phyloP scores from a whole-genome alignment of 2,113 vertebrate genomes.

The Chaetorhynchus papuensis region DNA sequence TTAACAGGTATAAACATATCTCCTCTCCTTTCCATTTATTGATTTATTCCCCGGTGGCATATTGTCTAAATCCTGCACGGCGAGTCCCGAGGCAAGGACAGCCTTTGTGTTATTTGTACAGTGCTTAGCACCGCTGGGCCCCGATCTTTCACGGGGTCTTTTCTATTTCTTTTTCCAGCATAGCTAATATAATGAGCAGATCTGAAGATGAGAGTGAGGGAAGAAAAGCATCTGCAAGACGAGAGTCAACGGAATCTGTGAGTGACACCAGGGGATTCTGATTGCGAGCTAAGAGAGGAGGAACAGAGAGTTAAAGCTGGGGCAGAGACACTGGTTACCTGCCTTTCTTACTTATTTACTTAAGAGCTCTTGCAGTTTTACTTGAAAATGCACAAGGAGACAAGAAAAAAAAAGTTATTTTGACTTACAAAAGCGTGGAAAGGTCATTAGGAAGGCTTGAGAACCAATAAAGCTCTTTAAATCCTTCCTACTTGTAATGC shows the following conservation, averaged over 20 bases:
- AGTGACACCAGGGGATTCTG: background rate
- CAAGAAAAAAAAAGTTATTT: conserved; percentile 30
- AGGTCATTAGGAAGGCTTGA: conserved; percentile 62
- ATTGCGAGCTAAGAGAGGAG: background rate
- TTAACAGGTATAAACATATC: conserved; percentile 38
- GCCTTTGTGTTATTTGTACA: conserved; percentile 60
- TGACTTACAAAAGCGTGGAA: conserved; percentile 45
- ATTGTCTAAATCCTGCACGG: conserved; percentile 30
- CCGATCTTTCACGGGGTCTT: background rate
- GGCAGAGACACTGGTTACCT: background rate
- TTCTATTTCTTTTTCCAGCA: conserved; percentile 22
- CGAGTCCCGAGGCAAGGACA: conserved; percentile 19
- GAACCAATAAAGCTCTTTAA: conserved; percentile 61
- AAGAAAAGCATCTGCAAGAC: conserved; percentile 21
- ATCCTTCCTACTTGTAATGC: conserved; percentile 64
- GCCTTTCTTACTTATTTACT: conserved; percentile 1
- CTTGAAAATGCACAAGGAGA: conserved; percentile 16
- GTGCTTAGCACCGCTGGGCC: background rate
- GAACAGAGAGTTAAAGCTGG: background rate
- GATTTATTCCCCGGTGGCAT: background rate
- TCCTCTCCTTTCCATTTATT: conserved; percentile 30
- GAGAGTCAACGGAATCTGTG: conserved; percentile 22
- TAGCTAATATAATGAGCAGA: conserved; percentile 13
- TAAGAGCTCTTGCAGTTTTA: background rate
- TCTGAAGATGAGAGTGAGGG: background rate